Evolutionary conservation across 2,113 vertebrate species (phyloP).

Genomic region (Macquaria ambigua): DNA sequence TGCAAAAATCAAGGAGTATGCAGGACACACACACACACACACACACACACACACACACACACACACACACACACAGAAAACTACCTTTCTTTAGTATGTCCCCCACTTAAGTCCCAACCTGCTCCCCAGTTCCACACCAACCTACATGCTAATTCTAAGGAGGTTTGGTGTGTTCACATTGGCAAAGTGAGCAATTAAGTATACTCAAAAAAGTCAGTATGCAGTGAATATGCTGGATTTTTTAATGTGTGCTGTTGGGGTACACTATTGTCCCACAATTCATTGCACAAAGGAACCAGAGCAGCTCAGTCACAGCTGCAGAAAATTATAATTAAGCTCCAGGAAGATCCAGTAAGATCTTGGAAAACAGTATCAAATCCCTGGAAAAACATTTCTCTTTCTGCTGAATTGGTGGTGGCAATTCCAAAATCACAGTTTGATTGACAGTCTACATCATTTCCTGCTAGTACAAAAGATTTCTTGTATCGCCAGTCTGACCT

Average conservation of each 20-base stretch:
- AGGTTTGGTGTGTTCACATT: not conserved
- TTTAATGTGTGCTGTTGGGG: not conserved
- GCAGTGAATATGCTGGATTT: not conserved
- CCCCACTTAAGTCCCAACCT: no score
- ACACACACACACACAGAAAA: not conserved
- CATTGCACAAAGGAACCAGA: conserved; percentile 12
- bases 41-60: not conserved
- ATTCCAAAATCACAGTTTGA: conserved; percentile 36
- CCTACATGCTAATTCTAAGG: not conserved
- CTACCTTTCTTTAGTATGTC: not conserved
- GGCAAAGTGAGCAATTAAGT: not conserved
- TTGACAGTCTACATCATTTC: conserved; percentile 19
- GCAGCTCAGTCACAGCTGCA: conserved; percentile 58
- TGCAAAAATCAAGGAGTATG: not conserved
- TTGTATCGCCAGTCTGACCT: not conserved
- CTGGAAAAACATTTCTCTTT: conserved; percentile 43
- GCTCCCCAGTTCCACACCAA: not conserved
- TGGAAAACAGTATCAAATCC: conserved; percentile 65
- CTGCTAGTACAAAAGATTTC: not conserved
- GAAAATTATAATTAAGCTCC: conserved; percentile 43
- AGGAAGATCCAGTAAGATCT: conserved; percentile 27
- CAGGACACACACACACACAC: not conserved
- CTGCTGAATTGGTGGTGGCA: not conserved
- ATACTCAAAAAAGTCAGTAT: not conserved
- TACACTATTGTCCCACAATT: conserved; percentile 8